Conservation (phyloP, 2,888 invertebrate species). For the Thereva nobilitata region DNA sequence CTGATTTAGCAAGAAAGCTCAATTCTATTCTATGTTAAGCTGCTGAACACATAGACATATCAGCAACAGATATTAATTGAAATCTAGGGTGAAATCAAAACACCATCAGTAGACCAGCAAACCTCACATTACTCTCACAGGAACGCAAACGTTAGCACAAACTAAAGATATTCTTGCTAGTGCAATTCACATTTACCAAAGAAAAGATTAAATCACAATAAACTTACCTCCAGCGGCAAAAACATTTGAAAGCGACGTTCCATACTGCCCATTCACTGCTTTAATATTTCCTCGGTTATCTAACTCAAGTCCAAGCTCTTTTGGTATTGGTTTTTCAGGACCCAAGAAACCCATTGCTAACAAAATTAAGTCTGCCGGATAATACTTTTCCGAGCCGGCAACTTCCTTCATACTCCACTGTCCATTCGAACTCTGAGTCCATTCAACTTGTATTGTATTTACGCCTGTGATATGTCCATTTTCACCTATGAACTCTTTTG, state of each 20-base stretch:
- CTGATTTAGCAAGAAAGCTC: no score
- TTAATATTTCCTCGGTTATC: constrained; percentile 93
- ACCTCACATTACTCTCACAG: no score
- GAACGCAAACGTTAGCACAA: no score
- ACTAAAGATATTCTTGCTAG: no score
- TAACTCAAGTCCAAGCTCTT: constrained; percentile 77
- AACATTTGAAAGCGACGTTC: constrained; percentile 78
- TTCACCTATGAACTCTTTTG: constrained; percentile 93
- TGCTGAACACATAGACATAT: no score
- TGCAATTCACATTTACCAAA: no score
- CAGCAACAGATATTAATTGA: no score
- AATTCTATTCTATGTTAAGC: no score
- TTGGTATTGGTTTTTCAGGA: constrained; percentile 87
- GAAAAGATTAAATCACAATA: no score
- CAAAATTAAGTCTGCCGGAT: constrained; percentile 87
- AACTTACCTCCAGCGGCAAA: constrained; percentile 91
- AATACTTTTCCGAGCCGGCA: constrained; percentile 76
- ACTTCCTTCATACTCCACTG: constrained; percentile 93
- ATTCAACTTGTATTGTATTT: constrained; percentile 86
- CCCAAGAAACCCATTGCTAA: constrained; percentile 99
- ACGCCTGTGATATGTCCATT: constrained; percentile 89
- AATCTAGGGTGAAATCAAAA: no score
- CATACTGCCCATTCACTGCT: constrained; percentile 76
- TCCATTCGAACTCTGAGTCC: constrained; percentile 89
- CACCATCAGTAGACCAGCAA: no score